A percentile compares a stretch with the other conserved stretches of the same genome.
phyloP scores from a whole-genome alignment of 2,113 vertebrate species.

The Erythrocercus mccallii region DNA sequence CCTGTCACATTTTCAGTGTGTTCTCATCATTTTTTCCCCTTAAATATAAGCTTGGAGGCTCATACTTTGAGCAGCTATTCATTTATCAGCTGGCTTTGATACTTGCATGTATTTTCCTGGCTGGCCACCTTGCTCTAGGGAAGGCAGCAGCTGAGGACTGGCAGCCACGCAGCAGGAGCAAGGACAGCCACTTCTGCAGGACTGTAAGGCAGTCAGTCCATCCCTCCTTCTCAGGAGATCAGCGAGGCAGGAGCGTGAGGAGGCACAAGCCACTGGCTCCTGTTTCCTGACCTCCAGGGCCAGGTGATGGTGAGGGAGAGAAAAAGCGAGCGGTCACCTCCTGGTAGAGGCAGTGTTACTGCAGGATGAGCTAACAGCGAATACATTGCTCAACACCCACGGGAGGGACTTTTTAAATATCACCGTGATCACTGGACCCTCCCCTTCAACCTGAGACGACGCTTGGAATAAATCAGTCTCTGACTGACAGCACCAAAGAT shows the following conservation, averaged over 20 bases:
- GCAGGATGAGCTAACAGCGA: conserved; percentile 44
- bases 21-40: conserved; percentile 18
- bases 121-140: not conserved
- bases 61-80: not conserved
- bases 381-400: not conserved
- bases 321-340: not conserved
- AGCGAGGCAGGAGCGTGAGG: rapidly evolving
- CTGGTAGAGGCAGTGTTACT: not conserved
- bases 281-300: not conserved
- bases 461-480: conserved; percentile 44
- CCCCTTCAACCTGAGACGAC: not conserved
- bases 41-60: not conserved
- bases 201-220: not conserved
- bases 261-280: not conserved
- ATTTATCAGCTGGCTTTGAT: not conserved
- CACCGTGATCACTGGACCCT: not conserved
- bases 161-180: not conserved
- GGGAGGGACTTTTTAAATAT: conserved; percentile 39
- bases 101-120: not conserved
- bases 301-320: not conserved
- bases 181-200: not conserved
- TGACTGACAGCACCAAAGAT: not conserved
- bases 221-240: not conserved
- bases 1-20: not conserved
- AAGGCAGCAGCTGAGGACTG: not conserved